Conservation (phyloP, 2,113 vertebrate genomes). For the Stegostoma tigrinum region DNA sequence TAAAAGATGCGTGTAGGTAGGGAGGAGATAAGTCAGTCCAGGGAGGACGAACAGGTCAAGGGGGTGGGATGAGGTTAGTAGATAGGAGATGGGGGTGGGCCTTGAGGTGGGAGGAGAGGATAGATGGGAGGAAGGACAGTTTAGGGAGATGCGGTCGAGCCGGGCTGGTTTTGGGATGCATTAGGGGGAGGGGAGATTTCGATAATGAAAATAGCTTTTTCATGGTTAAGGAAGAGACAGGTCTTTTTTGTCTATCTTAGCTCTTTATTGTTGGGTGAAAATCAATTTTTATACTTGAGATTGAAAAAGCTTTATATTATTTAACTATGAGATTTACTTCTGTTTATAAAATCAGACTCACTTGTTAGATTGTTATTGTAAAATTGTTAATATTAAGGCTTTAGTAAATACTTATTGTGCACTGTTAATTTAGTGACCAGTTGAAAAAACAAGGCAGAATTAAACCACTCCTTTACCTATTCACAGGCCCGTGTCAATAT, state of each 20-base stretch:
- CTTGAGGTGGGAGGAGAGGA: too few relatives aligned
- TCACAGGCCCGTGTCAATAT: conserved; percentile 76
- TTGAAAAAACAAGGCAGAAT: background rate
- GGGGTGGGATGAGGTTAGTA: too few relatives aligned
- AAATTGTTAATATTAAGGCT: background rate
- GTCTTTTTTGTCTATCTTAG: background rate
- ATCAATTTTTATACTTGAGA: background rate
- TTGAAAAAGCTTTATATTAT: background rate
- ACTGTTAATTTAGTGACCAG: background rate
- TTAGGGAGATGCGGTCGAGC: too few relatives aligned
- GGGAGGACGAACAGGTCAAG: too few relatives aligned
- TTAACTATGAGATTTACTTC: background rate
- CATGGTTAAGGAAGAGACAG: background rate
- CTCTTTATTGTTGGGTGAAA: background rate
- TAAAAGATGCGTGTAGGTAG: too few relatives aligned
- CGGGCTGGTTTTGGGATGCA: too few relatives aligned
- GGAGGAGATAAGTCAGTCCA: too few relatives aligned
- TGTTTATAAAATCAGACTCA: background rate
- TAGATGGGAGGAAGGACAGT: too few relatives aligned
- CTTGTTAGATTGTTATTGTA: background rate
- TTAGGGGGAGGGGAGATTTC: too few relatives aligned
- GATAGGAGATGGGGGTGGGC: too few relatives aligned
- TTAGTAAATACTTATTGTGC: background rate
- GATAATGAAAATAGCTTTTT: background rate
- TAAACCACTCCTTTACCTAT: background rate